Evolutionary conservation across 2,888 invertebrate genomes (phyloP).

Genomic region (Drosophila prolongata): DNA sequence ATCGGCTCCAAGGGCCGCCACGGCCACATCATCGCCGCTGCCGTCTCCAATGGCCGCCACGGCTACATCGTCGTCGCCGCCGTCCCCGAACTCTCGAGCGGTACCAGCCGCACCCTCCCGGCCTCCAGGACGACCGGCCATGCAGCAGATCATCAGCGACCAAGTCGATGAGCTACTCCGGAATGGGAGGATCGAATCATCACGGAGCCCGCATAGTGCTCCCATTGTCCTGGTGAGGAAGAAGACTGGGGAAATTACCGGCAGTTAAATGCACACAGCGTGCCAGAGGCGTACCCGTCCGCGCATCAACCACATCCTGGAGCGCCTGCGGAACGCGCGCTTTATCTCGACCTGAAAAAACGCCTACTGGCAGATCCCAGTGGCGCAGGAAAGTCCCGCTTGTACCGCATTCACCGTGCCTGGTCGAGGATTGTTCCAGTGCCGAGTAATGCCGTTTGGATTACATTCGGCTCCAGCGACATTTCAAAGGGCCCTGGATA

Average conservation of each 20-base stretch:
- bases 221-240: not conserved
- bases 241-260: conserved; percentile 1
- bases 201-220: not conserved
- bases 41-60: too few species aligned
- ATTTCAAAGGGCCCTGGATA: too few species aligned
- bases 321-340: not conserved
- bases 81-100: too few species aligned
- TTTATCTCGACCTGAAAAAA: not conserved
- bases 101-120: too few species aligned
- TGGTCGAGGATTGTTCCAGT: not conserved
- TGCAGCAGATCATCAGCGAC: too few species aligned
- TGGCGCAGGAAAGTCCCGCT: not conserved
- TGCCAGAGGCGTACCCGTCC: not conserved
- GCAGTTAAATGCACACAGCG: not conserved
- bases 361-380: conserved; percentile 1
- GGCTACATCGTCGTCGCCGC: too few species aligned
- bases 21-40: too few species aligned
- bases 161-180: not conserved
- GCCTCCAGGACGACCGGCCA: too few species aligned
- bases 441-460: not conserved
- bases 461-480: too few species aligned
- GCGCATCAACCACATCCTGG: not conserved
- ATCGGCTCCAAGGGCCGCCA: too few species aligned
- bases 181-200: too few species aligned
- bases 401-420: not conserved